These are phyloP conservation scores for Lagria hirta DNA, from an alignment of 2,888 invertebrate species.

Conservation along the genomic window DNA sequence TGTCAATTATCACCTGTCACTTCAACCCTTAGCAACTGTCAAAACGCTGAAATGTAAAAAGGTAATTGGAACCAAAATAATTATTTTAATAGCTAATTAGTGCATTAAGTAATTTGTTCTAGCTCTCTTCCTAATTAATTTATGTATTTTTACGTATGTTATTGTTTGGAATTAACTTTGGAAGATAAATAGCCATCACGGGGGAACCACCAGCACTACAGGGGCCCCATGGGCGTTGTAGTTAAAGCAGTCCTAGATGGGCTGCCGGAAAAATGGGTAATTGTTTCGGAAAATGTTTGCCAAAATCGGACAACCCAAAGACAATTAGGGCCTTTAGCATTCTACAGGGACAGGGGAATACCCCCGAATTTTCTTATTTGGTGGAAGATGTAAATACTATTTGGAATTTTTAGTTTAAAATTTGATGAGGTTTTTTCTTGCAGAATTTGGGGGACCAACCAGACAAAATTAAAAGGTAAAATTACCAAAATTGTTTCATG, in stretches of 20 bases:
- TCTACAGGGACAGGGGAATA: slow-evolving; percentile 34
- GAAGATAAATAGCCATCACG: slow-evolving; percentile 35
- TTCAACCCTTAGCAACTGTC: no score
- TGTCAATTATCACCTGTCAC: no score
- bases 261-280: slow-evolving; percentile 55
- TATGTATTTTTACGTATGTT: no score
- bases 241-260: slow-evolving; percentile 47
- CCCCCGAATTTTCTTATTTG: slow-evolving; percentile 41
- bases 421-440: slow-evolving; percentile 18
- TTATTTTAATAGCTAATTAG: no score
- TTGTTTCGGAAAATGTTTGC: slow-evolving; percentile 57
- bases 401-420: no score
- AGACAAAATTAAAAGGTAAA: slow-evolving; percentile 34
- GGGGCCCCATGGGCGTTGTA: slow-evolving; percentile 49
- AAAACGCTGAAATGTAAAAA: no score
- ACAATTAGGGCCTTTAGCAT: slow-evolving; percentile 39
- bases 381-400: slow-evolving; percentile 44
- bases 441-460: slow-evolving; percentile 29
- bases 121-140: no score
- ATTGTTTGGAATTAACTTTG: no score
- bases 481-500: slow-evolving; percentile 12
- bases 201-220: slow-evolving; percentile 31
- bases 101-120: no score
- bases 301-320: slow-evolving; percentile 41
- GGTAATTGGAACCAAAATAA: no score